Evolutionary conservation across 2,888 invertebrate genomes (phyloP), one percentile per base, ranked within the genome.

Genomic region (Nineta flava): DNA sequence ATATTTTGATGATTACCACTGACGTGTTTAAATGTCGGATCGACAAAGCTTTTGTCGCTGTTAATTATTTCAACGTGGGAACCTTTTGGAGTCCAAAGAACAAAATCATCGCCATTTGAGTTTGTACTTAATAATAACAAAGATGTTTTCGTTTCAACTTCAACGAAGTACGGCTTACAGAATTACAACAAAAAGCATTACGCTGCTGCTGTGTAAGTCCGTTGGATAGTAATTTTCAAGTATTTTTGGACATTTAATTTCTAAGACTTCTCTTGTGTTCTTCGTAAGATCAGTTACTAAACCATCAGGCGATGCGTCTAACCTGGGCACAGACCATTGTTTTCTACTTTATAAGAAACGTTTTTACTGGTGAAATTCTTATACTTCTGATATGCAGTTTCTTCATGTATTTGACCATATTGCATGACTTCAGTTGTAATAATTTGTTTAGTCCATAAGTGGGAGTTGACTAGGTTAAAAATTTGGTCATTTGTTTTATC

Each of bases 371-470:
- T 51, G 31, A 45, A 44, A 26, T 46, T 13, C 1, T 45, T 47
- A 42, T 46, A 26, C 48, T 31, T 46, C 19, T 46, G 1, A 46
- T 26, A 4, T 2, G 46, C 46, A 3, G n/a, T 49, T 49, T 55
- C 44, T 52, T 55, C 54, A 49, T 54, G 51, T 38, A 12, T 44
- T 42, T 43, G 52, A 9, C 56, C 55, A 50, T 55, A 55, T 21
- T 4, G 46, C 46, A 46, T 46, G 1, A 26, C 26, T 21, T 21
- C 46, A 21, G 31, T 46, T 2, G n/a, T 46, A 12, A 46, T 26
- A 26, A 2, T 26, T 46, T 46, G 6, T 9, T 46, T 4, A 21
- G 2, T n/a, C 46, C 46, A 46, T 4, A 46, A 4, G 1, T 31
- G 31, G 21, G 46, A 46, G 10, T 52, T 50, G 50, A 50, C 46